A percentile compares a stretch with the other conserved stretches of the same genome.
These are phyloP conservation scores for Etia nguti DNA, from an alignment of 2,113 vertebrate genomes.

Conservation along the genomic window DNA sequence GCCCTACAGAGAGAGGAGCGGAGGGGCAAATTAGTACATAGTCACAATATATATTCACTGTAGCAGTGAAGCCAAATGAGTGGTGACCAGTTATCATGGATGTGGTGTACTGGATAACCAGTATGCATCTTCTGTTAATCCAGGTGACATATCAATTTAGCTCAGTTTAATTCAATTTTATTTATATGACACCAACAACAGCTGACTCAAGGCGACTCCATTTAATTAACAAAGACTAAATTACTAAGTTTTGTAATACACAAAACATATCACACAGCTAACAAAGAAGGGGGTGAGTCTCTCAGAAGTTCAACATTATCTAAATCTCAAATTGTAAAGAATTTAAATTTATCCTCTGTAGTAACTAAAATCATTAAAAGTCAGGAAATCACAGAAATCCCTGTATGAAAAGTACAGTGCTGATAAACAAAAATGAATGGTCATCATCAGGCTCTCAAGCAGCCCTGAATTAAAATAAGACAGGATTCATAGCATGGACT, in stretches of 20 bases:
- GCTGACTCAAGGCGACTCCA: neutral
- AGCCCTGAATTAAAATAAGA: no score
- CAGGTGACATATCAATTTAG: neutral
- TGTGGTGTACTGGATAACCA: neutral
- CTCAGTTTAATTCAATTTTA: neutral
- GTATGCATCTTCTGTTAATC: neutral
- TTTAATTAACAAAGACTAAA: neutral
- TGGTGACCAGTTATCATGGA: neutral
- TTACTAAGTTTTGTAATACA: neutral
- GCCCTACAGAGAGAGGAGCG: slow-evolving; percentile 67
- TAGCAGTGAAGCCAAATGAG: neutral
- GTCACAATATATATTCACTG: neutral
- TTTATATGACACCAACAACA: neutral
- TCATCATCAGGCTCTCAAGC: neutral
- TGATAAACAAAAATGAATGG: neutral
- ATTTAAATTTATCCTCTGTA: neutral
- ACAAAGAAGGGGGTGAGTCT: neutral
- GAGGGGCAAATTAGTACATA: neutral
- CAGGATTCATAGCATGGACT: no score
- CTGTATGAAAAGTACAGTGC: neutral
- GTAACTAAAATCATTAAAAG: neutral
- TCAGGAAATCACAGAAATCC: neutral
- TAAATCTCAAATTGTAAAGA: neutral
- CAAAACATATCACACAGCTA: neutral
- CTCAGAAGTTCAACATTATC: neutral